Evolutionary conservation across 2,888 invertebrate species (phyloP), one percentile per base, ranked within the genome.

Genomic region (Cheilosia grossa): DNA sequence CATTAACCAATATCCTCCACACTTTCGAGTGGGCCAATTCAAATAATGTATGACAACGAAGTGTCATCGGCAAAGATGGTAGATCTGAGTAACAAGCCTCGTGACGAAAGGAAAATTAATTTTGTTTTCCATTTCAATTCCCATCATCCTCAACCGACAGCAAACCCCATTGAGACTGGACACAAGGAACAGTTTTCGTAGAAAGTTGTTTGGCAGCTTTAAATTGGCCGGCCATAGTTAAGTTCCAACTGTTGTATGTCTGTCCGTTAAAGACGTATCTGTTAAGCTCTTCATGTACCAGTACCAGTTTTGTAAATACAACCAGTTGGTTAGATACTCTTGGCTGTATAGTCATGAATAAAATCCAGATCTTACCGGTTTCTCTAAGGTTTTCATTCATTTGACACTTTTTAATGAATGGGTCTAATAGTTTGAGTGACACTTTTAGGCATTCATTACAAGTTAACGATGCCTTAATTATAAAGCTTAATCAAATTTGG

Each of bases 141-240:
- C 47, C 61, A 27, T 61, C 24, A n/a, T 53, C 27, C 9, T 30
- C n/a, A n/a, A 1, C 17, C 30, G 19, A 30, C 30, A 47, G 2
- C 10, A 27, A 9, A 42, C 59, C 4, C 44, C 70, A 17, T 72
- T 27, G 27, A 17, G 42, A 30, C 27, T 61, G 24, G 47, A 49
- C 47, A 24, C 42, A 53, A 27, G 51, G 30, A 61, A 51, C 6
- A 40, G 24, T 56, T 69, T 54, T 74, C 49, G 64, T 74, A 74
- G 74, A 74, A 74, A 74, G 74, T 64, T 74, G 74, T 74, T 74
- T 74, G 56, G 56, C 56, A 37, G 24, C 56, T 64, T 2, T 30
- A 54, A 64, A 54, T 64, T 56, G 63, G 54, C 54, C 61, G 30
- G 40, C 21, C 47, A 40, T 40, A 61, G 40, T 59, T 17, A 40